Percentiles rank a stretch among this genome's conserved stretches.
Evolutionary conservation across 2,797 vertebrate genomes (phyloP).

Genomic region (Karalla daura): DNA sequence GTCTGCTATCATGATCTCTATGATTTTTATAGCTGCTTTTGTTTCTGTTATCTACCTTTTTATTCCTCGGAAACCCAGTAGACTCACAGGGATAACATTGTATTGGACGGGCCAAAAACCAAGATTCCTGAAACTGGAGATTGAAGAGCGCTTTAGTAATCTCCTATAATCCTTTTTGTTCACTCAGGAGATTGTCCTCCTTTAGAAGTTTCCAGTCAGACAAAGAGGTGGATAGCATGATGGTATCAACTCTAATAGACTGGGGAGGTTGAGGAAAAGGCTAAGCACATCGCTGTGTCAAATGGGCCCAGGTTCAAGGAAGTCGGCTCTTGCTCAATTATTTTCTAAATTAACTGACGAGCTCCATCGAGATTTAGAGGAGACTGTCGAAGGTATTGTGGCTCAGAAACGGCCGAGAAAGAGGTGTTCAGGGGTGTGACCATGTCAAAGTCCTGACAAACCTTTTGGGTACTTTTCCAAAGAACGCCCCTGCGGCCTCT

Average conservation of each 20-base stretch:
- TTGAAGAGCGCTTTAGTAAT: constrained; percentile 79
- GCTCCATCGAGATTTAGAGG: constrained; percentile 58
- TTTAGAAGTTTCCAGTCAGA: constrained; percentile 82
- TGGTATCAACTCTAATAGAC: constrained; percentile 82
- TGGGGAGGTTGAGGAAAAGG: constrained; percentile 79
- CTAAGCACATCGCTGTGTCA: constrained; percentile 79
- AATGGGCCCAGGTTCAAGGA: constrained; percentile 73
- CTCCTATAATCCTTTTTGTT: constrained; percentile 83
- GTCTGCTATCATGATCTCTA: background rate
- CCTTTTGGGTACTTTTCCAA: constrained; percentile 36
- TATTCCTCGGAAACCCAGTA: constrained; percentile 20
- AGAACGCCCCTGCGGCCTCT: constrained; percentile 18
- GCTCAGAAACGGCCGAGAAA: constrained; percentile 35
- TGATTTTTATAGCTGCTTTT: constrained; percentile 4
- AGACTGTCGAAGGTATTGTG: constrained; percentile 43
- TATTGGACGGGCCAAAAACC: constrained; percentile 59
- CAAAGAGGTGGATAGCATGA: constrained; percentile 79
- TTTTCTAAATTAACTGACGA: constrained; percentile 76
- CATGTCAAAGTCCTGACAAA: constrained; percentile 51
- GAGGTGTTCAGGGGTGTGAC: constrained; percentile 43
- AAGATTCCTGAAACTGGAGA: constrained; percentile 68
- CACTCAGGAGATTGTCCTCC: constrained; percentile 80
- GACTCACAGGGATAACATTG: constrained; percentile 49
- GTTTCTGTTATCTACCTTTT: constrained; percentile 22
- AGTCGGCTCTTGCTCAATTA: constrained; percentile 77